Evolutionary conservation across 1,140 invertebrate species (phyloP).

Genomic region (Euborellia annulipes): DNA sequence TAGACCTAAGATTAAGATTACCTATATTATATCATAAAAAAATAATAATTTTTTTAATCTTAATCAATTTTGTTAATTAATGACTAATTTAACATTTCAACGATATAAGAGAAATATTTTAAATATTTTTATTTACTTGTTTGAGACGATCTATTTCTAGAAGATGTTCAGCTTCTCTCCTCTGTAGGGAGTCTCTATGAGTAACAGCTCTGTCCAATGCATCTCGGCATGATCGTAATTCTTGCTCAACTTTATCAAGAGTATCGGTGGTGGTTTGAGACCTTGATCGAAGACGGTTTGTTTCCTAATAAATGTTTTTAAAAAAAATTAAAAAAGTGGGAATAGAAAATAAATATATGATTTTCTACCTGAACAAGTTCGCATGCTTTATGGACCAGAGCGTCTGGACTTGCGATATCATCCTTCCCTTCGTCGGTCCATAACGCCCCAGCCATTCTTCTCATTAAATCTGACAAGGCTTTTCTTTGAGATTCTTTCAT

Average conservation of each 20-base stretch:
- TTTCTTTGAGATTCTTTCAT: slow-evolving; percentile 44
- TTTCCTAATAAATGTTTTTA: slow-evolving; percentile 25
- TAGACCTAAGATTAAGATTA: too few relatives aligned
- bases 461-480: slow-evolving; percentile 43
- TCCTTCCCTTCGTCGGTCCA: too few relatives aligned
- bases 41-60: too few relatives aligned
- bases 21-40: too few relatives aligned
- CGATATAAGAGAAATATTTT: too few relatives aligned
- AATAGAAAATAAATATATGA: slow-evolving; percentile 25
- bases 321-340: neutral
- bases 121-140: slow-evolving; percentile 28
- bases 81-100: too few relatives aligned
- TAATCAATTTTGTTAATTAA: too few relatives aligned
- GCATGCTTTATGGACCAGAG: slow-evolving; percentile 48
- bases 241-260: slow-evolving; percentile 42
- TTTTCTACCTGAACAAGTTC: slow-evolving; percentile 52
- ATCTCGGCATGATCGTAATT: slow-evolving; percentile 45
- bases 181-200: slow-evolving; percentile 51
- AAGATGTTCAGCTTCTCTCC: slow-evolving; percentile 43
- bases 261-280: slow-evolving; percentile 39
- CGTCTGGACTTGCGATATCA: too few relatives aligned
- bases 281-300: slow-evolving; percentile 31
- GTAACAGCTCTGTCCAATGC: slow-evolving; percentile 40
- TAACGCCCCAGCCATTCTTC: slow-evolving; percentile 46
- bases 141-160: slow-evolving; percentile 48